Percentiles rank a stretch among this genome's conserved stretches.
These are phyloP conservation scores for Zapornia atra DNA, from an alignment of 2,113 vertebrate species.

Conservation along the genomic window DNA sequence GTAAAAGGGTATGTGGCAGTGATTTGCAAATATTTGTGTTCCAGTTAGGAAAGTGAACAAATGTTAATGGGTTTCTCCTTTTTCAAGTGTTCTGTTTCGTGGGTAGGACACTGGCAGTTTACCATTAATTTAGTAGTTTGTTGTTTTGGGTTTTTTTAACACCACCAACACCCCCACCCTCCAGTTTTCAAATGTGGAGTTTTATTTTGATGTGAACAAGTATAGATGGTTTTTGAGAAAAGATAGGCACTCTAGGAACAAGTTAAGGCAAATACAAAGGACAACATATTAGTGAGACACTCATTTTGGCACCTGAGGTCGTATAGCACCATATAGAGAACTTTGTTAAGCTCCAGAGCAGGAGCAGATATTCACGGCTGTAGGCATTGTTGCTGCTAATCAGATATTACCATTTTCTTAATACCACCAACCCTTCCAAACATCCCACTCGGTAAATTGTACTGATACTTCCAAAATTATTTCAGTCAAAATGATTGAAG, in stretches of 20 bases:
- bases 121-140: neutral
- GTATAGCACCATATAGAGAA: neutral
- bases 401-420: neutral
- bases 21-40: neutral
- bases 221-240: neutral
- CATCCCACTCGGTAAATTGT: neutral
- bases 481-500: neutral
- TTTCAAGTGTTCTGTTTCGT: neutral
- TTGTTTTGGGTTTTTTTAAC: too few relatives aligned
- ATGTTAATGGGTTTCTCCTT: neutral
- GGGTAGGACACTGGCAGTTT: neutral
- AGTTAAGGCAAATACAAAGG: neutral
- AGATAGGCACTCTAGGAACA: neutral
- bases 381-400: neutral
- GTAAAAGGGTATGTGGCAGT: neutral
- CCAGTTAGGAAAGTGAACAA: neutral
- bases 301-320: neutral
- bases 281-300: neutral
- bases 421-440: neutral
- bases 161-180: rapidly evolving
- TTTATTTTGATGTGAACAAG: neutral
- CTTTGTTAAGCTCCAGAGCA: neutral
- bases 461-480: neutral
- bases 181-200: neutral
- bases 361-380: neutral